phyloP scores from a whole-genome alignment of 2,797 vertebrate genomes.

The Cossypha polioptera region DNA sequence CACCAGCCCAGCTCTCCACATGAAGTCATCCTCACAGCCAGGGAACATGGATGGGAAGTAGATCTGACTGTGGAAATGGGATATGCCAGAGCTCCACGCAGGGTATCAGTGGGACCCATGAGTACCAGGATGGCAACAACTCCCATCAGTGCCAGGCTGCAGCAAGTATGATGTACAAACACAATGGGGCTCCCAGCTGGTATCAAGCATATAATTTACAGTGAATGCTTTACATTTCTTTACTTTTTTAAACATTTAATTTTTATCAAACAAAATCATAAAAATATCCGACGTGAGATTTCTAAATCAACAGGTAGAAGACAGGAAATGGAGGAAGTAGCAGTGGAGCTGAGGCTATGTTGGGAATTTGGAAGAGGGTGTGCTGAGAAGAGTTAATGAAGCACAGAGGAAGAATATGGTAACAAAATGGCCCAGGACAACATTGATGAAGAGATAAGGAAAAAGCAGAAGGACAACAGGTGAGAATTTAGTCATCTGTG shows the following conservation, averaged over 20 bases:
- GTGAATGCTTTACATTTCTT: not conserved
- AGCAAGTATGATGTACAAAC: not conserved
- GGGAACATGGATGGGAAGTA: not conserved
- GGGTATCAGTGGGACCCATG: not conserved
- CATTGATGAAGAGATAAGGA: not conserved
- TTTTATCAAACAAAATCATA: not conserved
- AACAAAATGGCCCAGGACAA: not conserved
- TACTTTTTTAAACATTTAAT: not conserved
- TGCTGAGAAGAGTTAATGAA: not conserved
- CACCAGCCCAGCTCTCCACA: not conserved
- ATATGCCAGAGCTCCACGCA: not conserved
- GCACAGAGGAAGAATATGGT: not conserved
- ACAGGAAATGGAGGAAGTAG: not conserved
- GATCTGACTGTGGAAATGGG: not conserved
- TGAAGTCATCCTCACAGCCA: not conserved
- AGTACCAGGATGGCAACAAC: not conserved
- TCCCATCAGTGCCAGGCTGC: not conserved
- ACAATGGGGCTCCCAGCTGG: fast-evolving
- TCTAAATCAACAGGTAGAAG: not conserved
- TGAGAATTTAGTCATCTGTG: not conserved
- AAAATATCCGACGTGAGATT: not conserved
- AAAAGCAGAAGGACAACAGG: not conserved
- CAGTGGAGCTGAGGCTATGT: not conserved
- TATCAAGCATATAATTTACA: not conserved
- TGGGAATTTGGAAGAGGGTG: not conserved